phyloP scores from a whole-genome alignment of 2,113 vertebrate genomes.

The Procapra przewalskii region DNA sequence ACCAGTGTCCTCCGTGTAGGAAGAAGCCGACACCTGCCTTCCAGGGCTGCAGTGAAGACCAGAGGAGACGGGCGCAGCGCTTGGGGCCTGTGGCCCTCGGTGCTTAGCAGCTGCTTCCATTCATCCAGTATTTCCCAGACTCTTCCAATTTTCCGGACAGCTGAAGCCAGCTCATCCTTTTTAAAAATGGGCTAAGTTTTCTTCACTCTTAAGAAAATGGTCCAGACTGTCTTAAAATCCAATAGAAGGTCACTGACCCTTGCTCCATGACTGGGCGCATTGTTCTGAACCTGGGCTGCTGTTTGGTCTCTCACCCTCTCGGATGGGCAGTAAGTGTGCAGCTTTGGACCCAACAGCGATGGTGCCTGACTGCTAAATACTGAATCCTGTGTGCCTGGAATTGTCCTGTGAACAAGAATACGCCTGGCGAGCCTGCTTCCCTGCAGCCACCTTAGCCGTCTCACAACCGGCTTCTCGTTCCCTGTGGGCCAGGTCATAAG shows the following conservation, averaged over 20 bases:
- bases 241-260: not conserved
- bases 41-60: not conserved
- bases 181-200: not conserved
- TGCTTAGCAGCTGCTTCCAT: not conserved
- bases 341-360: not conserved
- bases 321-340: not conserved
- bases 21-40: not conserved
- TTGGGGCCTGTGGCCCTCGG: not conserved
- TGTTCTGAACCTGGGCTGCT: not conserved
- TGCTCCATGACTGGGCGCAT: not conserved
- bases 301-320: not conserved
- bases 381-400: not conserved
- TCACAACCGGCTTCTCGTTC: fast-evolving
- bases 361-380: not conserved
- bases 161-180: not conserved
- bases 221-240: not conserved
- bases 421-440: not conserved
- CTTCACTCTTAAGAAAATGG: not conserved
- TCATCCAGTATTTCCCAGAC: not conserved
- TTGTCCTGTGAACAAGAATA: not conserved
- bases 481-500: not conserved
- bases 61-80: not conserved
- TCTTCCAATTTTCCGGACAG: not conserved
- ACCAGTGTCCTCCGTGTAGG: fast-evolving
- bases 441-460: not conserved